phyloP scores from a whole-genome alignment of 2,113 vertebrate species.

The Columba janthina region DNA sequence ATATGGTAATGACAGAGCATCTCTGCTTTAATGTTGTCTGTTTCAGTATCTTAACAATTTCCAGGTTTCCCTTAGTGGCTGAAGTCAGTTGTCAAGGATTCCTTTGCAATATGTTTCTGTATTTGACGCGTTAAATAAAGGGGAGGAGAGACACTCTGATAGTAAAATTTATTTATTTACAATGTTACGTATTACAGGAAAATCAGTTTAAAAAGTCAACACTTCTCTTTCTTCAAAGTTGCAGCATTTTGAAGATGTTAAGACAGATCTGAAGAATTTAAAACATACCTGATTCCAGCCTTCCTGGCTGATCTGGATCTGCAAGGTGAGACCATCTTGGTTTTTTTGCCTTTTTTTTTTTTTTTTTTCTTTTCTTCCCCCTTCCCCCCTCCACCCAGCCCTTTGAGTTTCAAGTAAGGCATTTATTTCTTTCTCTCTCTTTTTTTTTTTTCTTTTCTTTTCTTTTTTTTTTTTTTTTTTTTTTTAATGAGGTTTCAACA shows the following conservation, averaged over 20 bases:
- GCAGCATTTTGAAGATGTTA: slow-evolving; percentile 47
- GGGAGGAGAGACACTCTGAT: background rate
- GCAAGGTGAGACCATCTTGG: background rate
- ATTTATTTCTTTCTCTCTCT: background rate
- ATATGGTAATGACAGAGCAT: too few relatives aligned
- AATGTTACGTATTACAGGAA: slow-evolving; percentile 61
- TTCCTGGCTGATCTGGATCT: slow-evolving; percentile 21
- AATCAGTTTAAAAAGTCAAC: slow-evolving; percentile 59
- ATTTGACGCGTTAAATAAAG: background rate
- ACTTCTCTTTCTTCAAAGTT: slow-evolving; percentile 44
- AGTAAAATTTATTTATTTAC: slow-evolving; percentile 69
- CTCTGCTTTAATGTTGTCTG: background rate
- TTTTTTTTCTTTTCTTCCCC: background rate
- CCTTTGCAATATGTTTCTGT: background rate
- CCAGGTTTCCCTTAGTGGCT: background rate
- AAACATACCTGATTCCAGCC: slow-evolving; percentile 33
- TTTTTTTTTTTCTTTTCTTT: background rate
- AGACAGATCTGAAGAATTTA: slow-evolving; percentile 40
- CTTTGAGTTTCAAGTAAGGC: slow-evolving; percentile 72
- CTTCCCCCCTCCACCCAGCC: background rate
- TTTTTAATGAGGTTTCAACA: background rate
- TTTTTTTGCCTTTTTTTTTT: background rate
- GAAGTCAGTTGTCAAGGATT: background rate
- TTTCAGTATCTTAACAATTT: background rate
- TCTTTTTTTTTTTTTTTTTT: background rate